Evolutionary conservation across 1,140 invertebrate species (phyloP), one percentile per base, ranked within the genome.

Genomic region (Nilaparvata lugens): DNA sequence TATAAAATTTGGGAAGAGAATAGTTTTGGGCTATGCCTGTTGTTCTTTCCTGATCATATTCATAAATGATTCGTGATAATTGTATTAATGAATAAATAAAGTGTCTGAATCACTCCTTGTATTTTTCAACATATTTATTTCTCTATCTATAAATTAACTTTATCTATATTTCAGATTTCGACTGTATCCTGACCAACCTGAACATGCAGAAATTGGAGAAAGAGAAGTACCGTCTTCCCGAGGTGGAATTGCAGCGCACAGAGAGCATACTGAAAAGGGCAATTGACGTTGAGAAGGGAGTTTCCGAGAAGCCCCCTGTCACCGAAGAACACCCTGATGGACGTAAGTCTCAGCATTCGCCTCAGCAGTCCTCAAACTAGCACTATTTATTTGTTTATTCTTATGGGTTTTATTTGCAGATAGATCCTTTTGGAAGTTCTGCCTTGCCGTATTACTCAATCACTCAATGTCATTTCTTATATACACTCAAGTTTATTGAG

Each of bases 271-370:
- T 95, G 42, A 84, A 91, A 67, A 79, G 89, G 68, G 90, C 91
- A 21, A 78, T 94, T 58, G 87, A 87, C 66, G 86, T 89, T 21
- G 91, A 94, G 73, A 84, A 83, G 70, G 87, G 83, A 53, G 82
- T 81, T 60, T 80, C 78, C 56, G 73, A 75, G 52, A 81, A 81
- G 66, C 77, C 83, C 11, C 76, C 79, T 25, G 76, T 91, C 57
- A 89, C 89, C 9, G 88, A 90, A 69, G 88, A 90, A 69, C 87
- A 91, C 74, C 88, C 88, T 0, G 90, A 93, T 78, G 90, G 89
- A 67, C 75, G 89, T 92, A 71, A 82, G 86, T 86, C n/a, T 40
- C 42, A 35, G 14, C 68, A 65, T 60, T 67, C 52, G 59, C n/a
- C n/a, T 65, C 1, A 7, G 21, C 31, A 60, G 40, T n/a, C n/a